phyloP scores from a whole-genome alignment of 2,113 vertebrate genomes.

The Chaenogobius annularis region DNA sequence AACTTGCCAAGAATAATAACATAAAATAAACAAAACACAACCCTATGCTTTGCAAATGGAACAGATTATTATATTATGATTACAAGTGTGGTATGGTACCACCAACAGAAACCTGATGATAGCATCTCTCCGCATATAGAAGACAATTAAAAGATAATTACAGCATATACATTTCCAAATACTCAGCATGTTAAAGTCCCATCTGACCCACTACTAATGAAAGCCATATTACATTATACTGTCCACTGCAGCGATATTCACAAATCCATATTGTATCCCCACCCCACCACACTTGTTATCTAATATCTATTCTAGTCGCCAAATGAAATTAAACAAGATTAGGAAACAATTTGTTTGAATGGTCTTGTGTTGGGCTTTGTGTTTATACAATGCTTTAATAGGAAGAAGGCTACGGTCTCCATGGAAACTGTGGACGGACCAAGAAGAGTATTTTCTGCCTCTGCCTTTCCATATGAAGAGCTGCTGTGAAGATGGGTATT shows the following conservation, averaged over 20 bases:
- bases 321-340: conserved; percentile 77
- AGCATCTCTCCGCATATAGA: neutral
- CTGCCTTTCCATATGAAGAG: conserved; percentile 54
- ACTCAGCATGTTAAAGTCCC: conserved; percentile 10
- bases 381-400: conserved; percentile 68
- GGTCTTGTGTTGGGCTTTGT: conserved; percentile 63
- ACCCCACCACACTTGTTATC: conserved; percentile 54
- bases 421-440: conserved; percentile 75
- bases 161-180: neutral
- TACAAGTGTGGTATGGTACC: no score
- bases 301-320: conserved; percentile 67
- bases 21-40: no score
- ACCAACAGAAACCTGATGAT: no score
- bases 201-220: neutral
- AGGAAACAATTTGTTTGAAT: conserved; percentile 78
- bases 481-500: conserved; percentile 70
- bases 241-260: conserved; percentile 26
- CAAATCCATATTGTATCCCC: conserved; percentile 18
- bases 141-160: conserved; percentile 7
- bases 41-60: no score
- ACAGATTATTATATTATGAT: no score
- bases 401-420: conserved; percentile 66
- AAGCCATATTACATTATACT: neutral
- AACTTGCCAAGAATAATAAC: no score
- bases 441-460: conserved; percentile 44